Conservation (phyloP, 2,888 invertebrate genomes). For the Tipula lateralis region DNA sequence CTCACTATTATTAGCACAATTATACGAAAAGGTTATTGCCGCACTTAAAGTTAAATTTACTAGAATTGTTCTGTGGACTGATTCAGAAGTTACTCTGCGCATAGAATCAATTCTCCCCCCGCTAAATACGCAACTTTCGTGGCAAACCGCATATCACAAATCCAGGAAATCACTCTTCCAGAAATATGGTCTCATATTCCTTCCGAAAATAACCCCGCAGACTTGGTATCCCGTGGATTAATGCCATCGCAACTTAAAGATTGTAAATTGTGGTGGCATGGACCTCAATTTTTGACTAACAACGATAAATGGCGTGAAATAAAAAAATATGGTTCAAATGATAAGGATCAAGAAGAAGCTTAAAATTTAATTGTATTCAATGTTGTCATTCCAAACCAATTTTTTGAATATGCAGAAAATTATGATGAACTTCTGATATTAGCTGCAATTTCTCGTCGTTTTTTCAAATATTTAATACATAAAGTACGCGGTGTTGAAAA, state of each 20-base stretch:
- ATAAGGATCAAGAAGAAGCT: too few species aligned
- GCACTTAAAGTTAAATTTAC: too few species aligned
- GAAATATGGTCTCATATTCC: conserved; percentile 38
- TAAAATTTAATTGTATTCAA: too few species aligned
- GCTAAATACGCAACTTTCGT: conserved; percentile 34
- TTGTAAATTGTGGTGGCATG: background rate
- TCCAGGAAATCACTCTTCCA: conserved; percentile 37
- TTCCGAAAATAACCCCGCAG: conserved; percentile 40
- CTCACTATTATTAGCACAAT: too few species aligned
- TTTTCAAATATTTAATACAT: background rate
- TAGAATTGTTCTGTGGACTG: too few species aligned
- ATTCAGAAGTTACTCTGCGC: background rate
- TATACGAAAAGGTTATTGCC: too few species aligned
- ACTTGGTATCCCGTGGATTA: conserved; percentile 39
- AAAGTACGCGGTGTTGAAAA: background rate
- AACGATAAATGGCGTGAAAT: too few species aligned
- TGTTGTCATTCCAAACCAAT: background rate
- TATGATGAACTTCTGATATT: background rate
- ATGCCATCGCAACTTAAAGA: background rate
- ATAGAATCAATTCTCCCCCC: background rate
- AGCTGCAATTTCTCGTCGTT: background rate
- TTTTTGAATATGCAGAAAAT: background rate
- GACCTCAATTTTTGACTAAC: too few species aligned
- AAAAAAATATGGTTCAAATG: too few species aligned
- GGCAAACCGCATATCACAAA: conserved; percentile 40